These are phyloP conservation scores for Choloepus didactylus DNA, from an alignment of 2,797 vertebrate genomes.

Conservation along the genomic window DNA sequence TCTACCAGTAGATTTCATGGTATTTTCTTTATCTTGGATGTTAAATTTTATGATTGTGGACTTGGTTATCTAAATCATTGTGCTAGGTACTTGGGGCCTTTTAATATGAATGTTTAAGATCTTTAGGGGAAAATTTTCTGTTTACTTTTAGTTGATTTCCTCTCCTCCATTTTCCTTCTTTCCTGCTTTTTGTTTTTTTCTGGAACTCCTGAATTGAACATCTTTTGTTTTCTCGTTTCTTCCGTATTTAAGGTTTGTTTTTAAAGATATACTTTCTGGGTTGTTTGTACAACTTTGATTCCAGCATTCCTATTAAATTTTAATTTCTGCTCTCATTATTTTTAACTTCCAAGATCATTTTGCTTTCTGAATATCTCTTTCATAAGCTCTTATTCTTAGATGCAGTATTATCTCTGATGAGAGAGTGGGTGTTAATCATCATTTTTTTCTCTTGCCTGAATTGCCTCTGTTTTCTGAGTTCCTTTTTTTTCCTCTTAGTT, in stretches of 20 bases:
- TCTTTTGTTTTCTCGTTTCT: constrained; percentile 5
- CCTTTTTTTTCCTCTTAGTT: background rate
- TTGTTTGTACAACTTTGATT: background rate
- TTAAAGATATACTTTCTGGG: background rate
- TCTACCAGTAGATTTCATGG: constrained; percentile 4
- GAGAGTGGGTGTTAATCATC: background rate
- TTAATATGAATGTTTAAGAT: background rate
- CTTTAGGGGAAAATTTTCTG: background rate
- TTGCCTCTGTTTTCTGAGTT: background rate
- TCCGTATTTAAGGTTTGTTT: background rate
- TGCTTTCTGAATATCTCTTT: background rate
- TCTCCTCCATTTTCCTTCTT: background rate
- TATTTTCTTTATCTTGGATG: background rate
- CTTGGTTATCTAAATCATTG: background rate
- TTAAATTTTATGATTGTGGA: background rate
- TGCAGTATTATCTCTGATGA: background rate
- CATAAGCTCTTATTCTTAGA: background rate
- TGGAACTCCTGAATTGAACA: background rate
- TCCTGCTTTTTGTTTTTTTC: background rate
- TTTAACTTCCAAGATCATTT: constrained; percentile 8
- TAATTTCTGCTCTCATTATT: background rate
- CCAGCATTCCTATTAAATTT: background rate
- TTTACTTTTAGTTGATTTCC: background rate
- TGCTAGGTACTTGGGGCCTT: background rate
- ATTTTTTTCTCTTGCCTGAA: background rate